Conservation (phyloP, 1,140 invertebrate species). For the Tenebrio molitor region DNA sequence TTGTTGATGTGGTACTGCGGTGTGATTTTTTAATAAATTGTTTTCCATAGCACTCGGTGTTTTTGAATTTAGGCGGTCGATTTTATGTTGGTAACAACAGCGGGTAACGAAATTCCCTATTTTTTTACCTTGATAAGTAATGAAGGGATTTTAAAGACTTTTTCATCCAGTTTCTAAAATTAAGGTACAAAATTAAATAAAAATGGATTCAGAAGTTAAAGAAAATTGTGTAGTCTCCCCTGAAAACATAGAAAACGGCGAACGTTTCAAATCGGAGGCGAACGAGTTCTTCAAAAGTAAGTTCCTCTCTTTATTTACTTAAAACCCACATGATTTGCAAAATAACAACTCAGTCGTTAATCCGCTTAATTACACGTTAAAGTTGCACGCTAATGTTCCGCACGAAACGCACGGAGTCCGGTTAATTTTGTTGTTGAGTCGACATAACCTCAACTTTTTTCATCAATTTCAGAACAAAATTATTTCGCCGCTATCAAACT, state of each 20-base stretch:
- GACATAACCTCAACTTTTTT: slow-evolving; percentile 47
- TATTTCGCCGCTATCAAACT: slow-evolving; percentile 90
- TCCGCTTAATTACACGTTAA: background rate
- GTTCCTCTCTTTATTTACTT: slow-evolving; percentile 53
- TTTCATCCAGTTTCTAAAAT: slow-evolving; percentile 40
- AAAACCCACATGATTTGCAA: slow-evolving; percentile 41
- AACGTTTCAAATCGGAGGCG: slow-evolving; percentile 85
- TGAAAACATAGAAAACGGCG: slow-evolving; percentile 72
- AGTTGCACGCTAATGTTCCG: background rate
- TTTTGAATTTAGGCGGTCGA: slow-evolving; percentile 4
- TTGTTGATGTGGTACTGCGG: slow-evolving; percentile 1
- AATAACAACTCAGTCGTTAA: background rate
- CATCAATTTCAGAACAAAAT: slow-evolving; percentile 83
- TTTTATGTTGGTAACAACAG: slow-evolving; percentile 4
- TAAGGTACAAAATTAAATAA: slow-evolving; percentile 41
- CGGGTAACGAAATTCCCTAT: slow-evolving; percentile 14
- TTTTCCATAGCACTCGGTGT: background rate
- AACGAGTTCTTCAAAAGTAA: slow-evolving; percentile 91
- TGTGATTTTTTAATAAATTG: slow-evolving; percentile 35
- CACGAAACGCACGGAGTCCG: slow-evolving; percentile 6
- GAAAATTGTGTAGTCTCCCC: slow-evolving; percentile 48
- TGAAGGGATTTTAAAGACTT: slow-evolving; percentile 39
- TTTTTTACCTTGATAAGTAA: slow-evolving; percentile 43
- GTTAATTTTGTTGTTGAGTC: background rate
- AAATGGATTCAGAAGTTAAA: slow-evolving; percentile 53